phyloP scores from a whole-genome alignment of 2,888 invertebrate species.

The Xestia c-nigrum region DNA sequence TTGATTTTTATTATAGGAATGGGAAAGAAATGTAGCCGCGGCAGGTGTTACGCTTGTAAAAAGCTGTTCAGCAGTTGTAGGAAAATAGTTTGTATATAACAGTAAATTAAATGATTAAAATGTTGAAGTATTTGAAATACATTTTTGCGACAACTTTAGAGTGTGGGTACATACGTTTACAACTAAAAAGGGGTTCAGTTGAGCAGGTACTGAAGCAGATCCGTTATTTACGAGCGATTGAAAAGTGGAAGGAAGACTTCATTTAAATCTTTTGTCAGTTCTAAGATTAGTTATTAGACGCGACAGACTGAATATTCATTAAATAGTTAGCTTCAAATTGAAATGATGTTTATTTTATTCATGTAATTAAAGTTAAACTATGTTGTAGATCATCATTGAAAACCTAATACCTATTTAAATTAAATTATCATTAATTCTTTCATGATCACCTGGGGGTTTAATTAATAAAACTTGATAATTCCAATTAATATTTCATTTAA shows the following conservation, averaged over 20 bases:
- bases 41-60: conserved; percentile 58
- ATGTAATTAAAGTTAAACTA: conserved; percentile 4
- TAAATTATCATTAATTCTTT: conserved; percentile 5
- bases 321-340: conserved; percentile 48
- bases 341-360: conserved; percentile 30
- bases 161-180: conserved; percentile 62
- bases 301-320: conserved; percentile 60
- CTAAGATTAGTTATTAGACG: conserved; percentile 42
- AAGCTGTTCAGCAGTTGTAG: conserved; percentile 65
- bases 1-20: conserved; percentile 62
- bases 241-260: conserved; percentile 14
- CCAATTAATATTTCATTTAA: conserved; percentile 14
- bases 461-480: conserved; percentile 23
- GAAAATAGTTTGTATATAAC: conserved; percentile 66
- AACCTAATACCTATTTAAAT: conserved; percentile 5
- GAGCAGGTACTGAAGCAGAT: conserved; percentile 26
- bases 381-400: conserved; percentile 7
- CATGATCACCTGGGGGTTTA: conserved; percentile 18
- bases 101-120: conserved; percentile 61
- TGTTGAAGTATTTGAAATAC: conserved; percentile 65
- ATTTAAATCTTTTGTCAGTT: conserved; percentile 41
- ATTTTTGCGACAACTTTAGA: conserved; percentile 56
- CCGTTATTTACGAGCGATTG: conserved; percentile 31
- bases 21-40: conserved; percentile 52
- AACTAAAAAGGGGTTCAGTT: conserved; percentile 20